These are phyloP conservation scores for Caenorhabditis sulstoni DNA, from an alignment of 2,888 invertebrate genomes.

Conservation along the genomic window DNA sequence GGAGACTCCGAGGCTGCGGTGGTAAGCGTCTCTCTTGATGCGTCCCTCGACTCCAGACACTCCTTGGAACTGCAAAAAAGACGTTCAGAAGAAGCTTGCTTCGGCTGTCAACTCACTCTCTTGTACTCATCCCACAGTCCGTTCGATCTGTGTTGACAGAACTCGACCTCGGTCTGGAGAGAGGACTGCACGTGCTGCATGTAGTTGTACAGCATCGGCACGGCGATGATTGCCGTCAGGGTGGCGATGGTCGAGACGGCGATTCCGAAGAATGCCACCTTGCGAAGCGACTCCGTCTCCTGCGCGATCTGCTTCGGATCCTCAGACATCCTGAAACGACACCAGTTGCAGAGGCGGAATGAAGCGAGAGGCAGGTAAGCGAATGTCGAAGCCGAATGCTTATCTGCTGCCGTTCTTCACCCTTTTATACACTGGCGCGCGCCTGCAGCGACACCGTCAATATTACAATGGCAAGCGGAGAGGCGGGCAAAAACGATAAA, in stretches of 20 bases:
- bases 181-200: constrained; percentile 71
- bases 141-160: constrained; percentile 68
- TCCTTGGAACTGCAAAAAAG: constrained; percentile 49
- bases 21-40: constrained; percentile 65
- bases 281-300: constrained; percentile 63
- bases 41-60: constrained; percentile 61
- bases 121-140: constrained; percentile 72
- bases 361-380: not conserved
- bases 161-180: constrained; percentile 71
- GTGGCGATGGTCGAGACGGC: constrained; percentile 71
- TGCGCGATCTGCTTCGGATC: constrained; percentile 57
- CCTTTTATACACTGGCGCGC: constrained; percentile 42
- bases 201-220: constrained; percentile 73
- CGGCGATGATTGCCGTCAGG: constrained; percentile 67
- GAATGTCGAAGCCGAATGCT: constrained; percentile 25
- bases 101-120: constrained; percentile 3
- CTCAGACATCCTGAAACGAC: constrained; percentile 49
- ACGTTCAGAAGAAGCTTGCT: not conserved
- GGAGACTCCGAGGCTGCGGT: constrained; percentile 57
- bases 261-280: constrained; percentile 66
- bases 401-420: constrained; percentile 48
- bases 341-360: not conserved
- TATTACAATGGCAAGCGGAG: constrained; percentile 51
- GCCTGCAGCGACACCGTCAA: constrained; percentile 40
- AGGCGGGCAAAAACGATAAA: constrained; percentile 33